A percentile compares a stretch with the other conserved stretches of the same genome.
phyloP scores from a whole-genome alignment of 2,797 vertebrate species.

The Melanotaenia maccullochi region DNA sequence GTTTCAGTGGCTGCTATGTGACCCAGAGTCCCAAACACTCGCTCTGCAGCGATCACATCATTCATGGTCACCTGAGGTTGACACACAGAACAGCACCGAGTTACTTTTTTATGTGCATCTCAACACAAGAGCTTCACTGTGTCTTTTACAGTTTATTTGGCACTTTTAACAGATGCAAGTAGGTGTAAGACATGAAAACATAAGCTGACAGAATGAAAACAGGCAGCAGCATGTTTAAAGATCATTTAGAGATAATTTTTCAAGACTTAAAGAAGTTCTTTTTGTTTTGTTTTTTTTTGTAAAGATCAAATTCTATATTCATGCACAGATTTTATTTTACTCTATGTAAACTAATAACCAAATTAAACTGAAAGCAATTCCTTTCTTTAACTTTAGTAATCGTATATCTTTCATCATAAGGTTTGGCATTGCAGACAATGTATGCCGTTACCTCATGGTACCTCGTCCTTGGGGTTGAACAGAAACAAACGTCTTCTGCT shows the following conservation, averaged over 20 bases:
- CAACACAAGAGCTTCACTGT: conserved; percentile 3
- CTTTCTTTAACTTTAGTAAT: neutral
- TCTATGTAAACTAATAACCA: neutral
- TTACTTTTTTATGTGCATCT: neutral
- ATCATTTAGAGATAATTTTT: conserved; percentile 1
- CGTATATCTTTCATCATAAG: neutral
- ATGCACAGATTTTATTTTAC: too few species aligned
- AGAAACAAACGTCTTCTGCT: neutral
- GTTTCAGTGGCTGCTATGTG: conserved; percentile 91
- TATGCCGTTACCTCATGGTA: neutral
- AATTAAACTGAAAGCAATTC: neutral
- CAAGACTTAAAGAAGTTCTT: neutral
- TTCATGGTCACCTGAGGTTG: conserved; percentile 89
- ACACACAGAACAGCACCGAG: conserved; percentile 23
- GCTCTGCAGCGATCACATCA: conserved; percentile 91
- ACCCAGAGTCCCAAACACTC: conserved; percentile 93
- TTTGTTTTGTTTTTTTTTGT: neutral
- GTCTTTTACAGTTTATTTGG: neutral
- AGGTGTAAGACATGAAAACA: neutral
- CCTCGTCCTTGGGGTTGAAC: neutral
- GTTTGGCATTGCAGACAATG: neutral
- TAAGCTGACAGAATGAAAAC: neutral
- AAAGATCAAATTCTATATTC: neutral
- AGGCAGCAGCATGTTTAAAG: neutral
- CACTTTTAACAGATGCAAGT: neutral